Conservation (phyloP, 2,113 vertebrate species). For the Sclerurus mexicanus region DNA sequence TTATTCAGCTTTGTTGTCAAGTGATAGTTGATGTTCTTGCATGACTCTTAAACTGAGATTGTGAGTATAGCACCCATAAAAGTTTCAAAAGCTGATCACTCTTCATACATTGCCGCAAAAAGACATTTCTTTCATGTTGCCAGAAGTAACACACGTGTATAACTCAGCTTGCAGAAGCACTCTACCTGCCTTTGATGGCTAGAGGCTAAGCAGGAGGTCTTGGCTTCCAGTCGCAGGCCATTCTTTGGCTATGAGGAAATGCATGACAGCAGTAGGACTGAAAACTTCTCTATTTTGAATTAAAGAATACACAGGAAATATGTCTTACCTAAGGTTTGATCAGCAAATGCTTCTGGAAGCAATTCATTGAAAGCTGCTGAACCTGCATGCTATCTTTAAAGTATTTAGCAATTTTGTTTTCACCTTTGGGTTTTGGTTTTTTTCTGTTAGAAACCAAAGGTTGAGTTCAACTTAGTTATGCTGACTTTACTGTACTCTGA, state of each 20-base stretch:
- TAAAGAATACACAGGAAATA: background rate
- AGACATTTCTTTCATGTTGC: background rate
- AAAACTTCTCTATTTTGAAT: background rate
- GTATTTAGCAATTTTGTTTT: constrained; percentile 24
- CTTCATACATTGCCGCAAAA: background rate
- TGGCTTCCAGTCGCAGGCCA: background rate
- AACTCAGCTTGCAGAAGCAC: background rate
- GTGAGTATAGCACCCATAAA: background rate
- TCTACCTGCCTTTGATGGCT: background rate
- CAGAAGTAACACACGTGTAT: background rate
- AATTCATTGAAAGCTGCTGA: background rate
- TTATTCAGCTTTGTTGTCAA: background rate
- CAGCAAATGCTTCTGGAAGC: background rate
- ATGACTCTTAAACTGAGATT: background rate
- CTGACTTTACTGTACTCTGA: background rate
- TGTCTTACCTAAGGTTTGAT: background rate
- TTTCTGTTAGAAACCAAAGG: background rate
- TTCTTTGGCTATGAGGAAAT: background rate
- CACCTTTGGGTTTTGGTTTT: background rate
- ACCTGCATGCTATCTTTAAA: background rate
- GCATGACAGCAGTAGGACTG: background rate
- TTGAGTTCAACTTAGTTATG: background rate
- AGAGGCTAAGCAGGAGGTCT: background rate
- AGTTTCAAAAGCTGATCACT: background rate
- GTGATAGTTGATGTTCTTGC: background rate